Evolutionary conservation across 1,140 invertebrate genomes (phyloP).

Genomic region (Drosophila ogumai): DNA sequence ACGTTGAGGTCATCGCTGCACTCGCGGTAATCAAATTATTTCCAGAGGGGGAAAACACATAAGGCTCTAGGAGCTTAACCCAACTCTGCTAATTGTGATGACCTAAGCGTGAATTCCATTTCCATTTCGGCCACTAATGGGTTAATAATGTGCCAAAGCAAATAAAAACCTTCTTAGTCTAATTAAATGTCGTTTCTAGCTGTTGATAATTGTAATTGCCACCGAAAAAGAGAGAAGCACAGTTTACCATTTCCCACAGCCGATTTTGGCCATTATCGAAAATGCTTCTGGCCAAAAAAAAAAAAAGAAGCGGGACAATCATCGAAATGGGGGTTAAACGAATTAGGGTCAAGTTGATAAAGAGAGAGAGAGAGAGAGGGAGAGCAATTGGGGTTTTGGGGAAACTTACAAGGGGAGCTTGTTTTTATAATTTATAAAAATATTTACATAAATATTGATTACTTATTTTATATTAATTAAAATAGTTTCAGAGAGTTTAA

Average conservation of each 20-base stretch:
- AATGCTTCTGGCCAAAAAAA: slow-evolving; percentile 46
- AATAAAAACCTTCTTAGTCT: slow-evolving; percentile 55
- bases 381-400: neutral
- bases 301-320: slow-evolving; percentile 35
- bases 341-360: slow-evolving; percentile 47
- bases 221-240: slow-evolving; percentile 5
- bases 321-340: slow-evolving; percentile 38
- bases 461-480: neutral
- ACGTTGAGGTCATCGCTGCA: slow-evolving; percentile 55
- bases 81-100: slow-evolving; percentile 43
- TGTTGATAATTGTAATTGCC: slow-evolving; percentile 51
- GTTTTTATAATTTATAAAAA: neutral
- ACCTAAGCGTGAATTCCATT: slow-evolving; percentile 43
- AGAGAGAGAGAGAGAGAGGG: slow-evolving; percentile 5
- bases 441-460: neutral
- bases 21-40: slow-evolving; percentile 57
- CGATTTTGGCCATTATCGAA: slow-evolving; percentile 48
- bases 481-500: neutral
- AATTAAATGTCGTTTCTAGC: slow-evolving; percentile 58
- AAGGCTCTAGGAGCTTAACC: neutral
- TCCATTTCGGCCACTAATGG: slow-evolving; percentile 49
- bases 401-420: neutral
- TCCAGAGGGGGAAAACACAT: slow-evolving; percentile 15
- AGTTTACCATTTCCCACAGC: slow-evolving; percentile 22
- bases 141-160: slow-evolving; percentile 59